These are phyloP conservation scores for Brachymystax lenok DNA, from an alignment of 2,797 vertebrate genomes.

Conservation along the genomic window DNA sequence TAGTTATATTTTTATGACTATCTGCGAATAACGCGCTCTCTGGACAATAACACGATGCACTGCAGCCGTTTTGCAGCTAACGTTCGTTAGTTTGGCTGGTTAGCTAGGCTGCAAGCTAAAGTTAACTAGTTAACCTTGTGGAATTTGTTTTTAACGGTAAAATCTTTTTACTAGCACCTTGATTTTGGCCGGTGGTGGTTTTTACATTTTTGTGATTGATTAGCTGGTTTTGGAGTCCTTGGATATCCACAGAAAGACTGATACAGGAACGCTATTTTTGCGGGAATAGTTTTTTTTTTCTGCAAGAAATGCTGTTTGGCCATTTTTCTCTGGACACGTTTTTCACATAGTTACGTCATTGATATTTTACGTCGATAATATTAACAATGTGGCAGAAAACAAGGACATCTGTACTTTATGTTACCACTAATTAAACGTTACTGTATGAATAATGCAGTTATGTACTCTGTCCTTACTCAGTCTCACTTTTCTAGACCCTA, in stretches of 20 bases:
- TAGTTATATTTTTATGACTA: constrained; percentile 24
- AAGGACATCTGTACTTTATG: background rate
- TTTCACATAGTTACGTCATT: background rate
- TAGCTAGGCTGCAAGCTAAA: background rate
- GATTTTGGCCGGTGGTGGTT: background rate
- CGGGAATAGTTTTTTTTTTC: constrained; percentile 32
- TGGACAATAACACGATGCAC: constrained; percentile 20
- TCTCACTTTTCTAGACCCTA: background rate
- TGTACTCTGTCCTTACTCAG: constrained; percentile 24
- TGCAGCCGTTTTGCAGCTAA: constrained; percentile 21
- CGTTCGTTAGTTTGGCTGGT: constrained; percentile 17
- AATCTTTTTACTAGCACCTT: background rate
- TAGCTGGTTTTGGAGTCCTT: constrained; percentile 26
- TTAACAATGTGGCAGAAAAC: background rate
- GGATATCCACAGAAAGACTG: background rate
- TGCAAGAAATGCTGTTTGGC: constrained; percentile 22
- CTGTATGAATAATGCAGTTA: constrained; percentile 12
- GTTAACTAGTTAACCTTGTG: constrained; percentile 21
- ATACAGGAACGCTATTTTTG: constrained; percentile 8
- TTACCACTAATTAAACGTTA: constrained; percentile 7
- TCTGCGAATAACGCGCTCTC: constrained; percentile 22
- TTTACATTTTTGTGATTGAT: constrained; percentile 1
- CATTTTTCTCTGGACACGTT: constrained; percentile 22
- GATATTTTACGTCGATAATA: constrained; percentile 1
- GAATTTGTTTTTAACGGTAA: background rate